A percentile compares a stretch with the other conserved stretches of the same genome.
These are phyloP conservation scores for Pelochelys cantorii DNA, from an alignment of 2,797 vertebrate genomes.

Conservation along the genomic window DNA sequence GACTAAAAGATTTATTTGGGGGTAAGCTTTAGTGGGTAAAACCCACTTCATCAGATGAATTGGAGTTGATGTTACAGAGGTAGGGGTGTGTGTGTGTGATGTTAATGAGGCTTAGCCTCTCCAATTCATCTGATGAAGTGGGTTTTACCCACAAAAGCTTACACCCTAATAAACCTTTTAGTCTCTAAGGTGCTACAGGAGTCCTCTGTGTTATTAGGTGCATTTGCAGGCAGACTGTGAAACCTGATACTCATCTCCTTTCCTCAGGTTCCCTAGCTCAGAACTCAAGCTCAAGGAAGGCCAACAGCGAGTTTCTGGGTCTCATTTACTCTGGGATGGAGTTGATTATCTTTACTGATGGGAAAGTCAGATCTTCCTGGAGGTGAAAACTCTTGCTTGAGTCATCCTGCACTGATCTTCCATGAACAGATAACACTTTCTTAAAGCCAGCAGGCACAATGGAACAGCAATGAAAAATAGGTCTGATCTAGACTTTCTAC, in stretches of 20 bases:
- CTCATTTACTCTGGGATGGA: background rate
- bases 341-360: background rate
- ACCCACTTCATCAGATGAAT: no score
- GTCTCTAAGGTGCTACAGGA: no score
- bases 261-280: background rate
- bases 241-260: rapidly evolving
- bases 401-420: slow-evolving; percentile 31
- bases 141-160: no score
- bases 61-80: no score
- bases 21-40: no score
- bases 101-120: no score
- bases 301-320: slow-evolving; percentile 34
- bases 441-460: background rate
- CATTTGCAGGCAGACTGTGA: background rate
- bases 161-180: no score
- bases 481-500: rapidly evolving
- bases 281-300: background rate
- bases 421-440: background rate
- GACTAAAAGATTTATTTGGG: no score
- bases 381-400: slow-evolving; percentile 49
- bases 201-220: background rate
- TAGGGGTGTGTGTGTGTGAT: no score
- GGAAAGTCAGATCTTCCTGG: background rate
- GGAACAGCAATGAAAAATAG: background rate
- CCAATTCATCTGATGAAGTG: no score